Evolutionary conservation across 53 echinoderm and acorn worm species (phyloP).

Genomic region (Paracentrotus lividus): DNA sequence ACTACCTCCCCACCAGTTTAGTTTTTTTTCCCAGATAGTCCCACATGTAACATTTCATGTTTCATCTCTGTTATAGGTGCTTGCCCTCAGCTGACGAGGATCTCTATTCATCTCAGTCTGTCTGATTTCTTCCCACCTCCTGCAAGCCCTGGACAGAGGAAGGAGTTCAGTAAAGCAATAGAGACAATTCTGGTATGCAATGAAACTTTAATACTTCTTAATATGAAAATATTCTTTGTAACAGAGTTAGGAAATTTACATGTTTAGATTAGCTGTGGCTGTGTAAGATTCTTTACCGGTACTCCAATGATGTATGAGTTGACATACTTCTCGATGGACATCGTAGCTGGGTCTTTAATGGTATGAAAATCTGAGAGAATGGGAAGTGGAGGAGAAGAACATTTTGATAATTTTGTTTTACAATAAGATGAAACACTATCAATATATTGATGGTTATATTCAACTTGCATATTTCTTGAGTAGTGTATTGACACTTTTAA

Average conservation of each 20-base stretch:
- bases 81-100: conserved; percentile 58
- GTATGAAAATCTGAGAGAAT: too few relatives aligned
- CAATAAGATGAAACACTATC: too few relatives aligned
- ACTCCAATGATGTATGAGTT: too few relatives aligned
- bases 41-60: not conserved
- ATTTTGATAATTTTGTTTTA: too few relatives aligned
- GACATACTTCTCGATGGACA: too few relatives aligned
- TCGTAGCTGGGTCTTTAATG: too few relatives aligned
- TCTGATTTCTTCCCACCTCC: conserved; percentile 62
- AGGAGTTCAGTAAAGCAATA: conserved; percentile 53
- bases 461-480: too few relatives aligned
- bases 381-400: too few relatives aligned
- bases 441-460: too few relatives aligned
- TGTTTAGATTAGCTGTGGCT: not conserved
- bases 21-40: not conserved
- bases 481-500: too few relatives aligned
- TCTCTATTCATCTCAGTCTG: conserved; percentile 58
- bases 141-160: conserved; percentile 67
- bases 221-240: too few relatives aligned
- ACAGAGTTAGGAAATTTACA: too few relatives aligned
- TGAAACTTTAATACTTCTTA: not conserved
- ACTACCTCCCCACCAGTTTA: not conserved
- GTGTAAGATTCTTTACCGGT: not conserved
- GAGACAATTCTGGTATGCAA: conserved; percentile 51
- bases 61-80: conserved; percentile 14